Base-by-base conservation (phyloP, 2,888 invertebrate species). In the Andrena haemorrhoa region DNA sequence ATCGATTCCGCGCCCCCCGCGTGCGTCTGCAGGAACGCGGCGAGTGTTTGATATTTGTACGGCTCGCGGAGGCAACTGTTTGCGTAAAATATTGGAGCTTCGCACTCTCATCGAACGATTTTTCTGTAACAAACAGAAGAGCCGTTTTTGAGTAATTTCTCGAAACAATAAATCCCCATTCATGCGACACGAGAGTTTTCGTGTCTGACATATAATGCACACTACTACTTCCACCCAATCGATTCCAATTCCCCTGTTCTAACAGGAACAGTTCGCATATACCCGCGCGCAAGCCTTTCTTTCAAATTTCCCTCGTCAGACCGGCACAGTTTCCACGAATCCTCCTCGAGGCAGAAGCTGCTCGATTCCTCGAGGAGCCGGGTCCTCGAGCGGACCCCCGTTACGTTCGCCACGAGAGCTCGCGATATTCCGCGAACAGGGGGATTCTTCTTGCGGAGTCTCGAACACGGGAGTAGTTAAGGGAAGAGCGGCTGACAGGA, bases 401-500 rank as follows among this genome's bases (percentile, higher is more conserved):
- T 58, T 60, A 53, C n/a, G n/a, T 56, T 66, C 31, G 29, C 70
- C 75, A n/a, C 31, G 23, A 41, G 53, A 41, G 75, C 10, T 12
- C 49, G 23, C 51, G 35, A 7, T 53, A 8, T 64, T 64, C 35
- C 26, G 26, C 33, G 69, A 63, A 78, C 56, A 26, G 31, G 35
- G 69, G 53, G 47, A 23, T 51, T 41, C 23, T 71, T 41, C 51
- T 20, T 26, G 64, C 71, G 20, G 53, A 56, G 31, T 31, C 35
- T 26, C 49, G 65, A 53, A 20, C 56, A 26, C 68, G 47, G 64
- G 26, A 72, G 66, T 63, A 70, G 79, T 77, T 77, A 77, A 49
- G 58, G 66, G 49, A 26, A 64, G 64, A 78, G 31, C 29, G 51
- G 49, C 74, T 64, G 82, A 75, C 82, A 64, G 71, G 68, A n/a